Percentiles rank a stretch among this genome's conserved stretches.
Evolutionary conservation across 2,797 vertebrate genomes (phyloP).

Genomic region (Phaenicophaeus curvirostris): DNA sequence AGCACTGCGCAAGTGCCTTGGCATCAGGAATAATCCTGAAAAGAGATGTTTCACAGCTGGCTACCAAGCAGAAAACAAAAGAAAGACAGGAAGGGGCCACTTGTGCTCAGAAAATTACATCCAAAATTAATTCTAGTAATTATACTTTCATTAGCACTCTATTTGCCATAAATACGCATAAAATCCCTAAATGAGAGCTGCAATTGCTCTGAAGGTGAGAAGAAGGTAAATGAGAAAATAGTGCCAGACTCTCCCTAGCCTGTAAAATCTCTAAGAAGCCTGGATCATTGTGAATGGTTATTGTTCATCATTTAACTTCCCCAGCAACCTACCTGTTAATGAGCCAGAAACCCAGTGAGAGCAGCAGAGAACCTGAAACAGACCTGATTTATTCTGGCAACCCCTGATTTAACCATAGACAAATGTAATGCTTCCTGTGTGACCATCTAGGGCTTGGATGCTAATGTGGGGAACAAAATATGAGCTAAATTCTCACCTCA

Average conservation of each 20-base stretch:
- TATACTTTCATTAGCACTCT: slow-evolving; percentile 8
- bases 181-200: background rate
- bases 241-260: background rate
- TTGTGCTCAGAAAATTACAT: slow-evolving; percentile 41
- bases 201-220: background rate
- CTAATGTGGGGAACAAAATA: background rate
- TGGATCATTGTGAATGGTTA: background rate
- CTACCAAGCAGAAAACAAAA: slow-evolving; percentile 23
- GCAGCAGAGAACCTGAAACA: background rate
- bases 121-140: slow-evolving; percentile 40
- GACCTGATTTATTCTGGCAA: slow-evolving; percentile 5
- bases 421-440: background rate
- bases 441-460: background rate
- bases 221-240: background rate
- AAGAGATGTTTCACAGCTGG: slow-evolving; percentile 23
- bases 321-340: background rate
- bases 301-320: slow-evolving; percentile 8
- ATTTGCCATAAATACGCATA: slow-evolving; percentile 9
- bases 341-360: background rate
- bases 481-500: background rate
- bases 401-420: background rate
- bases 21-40: background rate
- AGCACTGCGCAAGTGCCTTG: background rate
- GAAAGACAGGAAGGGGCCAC: slow-evolving; percentile 19
- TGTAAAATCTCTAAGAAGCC: background rate